phyloP scores from a whole-genome alignment of 35 echinoderm and acorn worm genomes.

The Holothuria glaberrima region DNA sequence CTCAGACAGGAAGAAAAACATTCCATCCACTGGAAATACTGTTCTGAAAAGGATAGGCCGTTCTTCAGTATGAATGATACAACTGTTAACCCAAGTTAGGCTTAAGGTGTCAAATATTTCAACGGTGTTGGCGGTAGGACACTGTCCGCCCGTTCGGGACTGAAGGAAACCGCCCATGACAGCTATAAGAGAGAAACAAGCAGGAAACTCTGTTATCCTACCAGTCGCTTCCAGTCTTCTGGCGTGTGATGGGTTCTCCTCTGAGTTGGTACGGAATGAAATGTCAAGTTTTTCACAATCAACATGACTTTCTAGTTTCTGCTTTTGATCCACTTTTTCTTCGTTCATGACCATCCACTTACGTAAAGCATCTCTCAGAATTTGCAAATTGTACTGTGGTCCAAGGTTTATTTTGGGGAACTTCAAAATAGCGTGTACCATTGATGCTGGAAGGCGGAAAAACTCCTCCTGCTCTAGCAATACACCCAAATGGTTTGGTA shows the following conservation, averaged over 20 bases:
- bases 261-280: not conserved
- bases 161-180: constrained; percentile 46
- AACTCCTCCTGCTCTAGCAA: constrained; percentile 24
- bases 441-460: constrained; percentile 26
- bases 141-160: constrained; percentile 24
- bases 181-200: constrained; percentile 33
- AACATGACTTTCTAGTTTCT: not conserved
- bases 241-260: not conserved
- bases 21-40: constrained; percentile 4
- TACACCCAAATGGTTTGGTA: constrained; percentile 19
- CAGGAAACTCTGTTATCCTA: not conserved
- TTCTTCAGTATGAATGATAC: not conserved
- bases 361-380: constrained; percentile 15
- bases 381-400: not conserved
- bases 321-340: not conserved
- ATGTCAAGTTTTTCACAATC: constrained; percentile 11
- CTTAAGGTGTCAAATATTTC: constrained; percentile 39
- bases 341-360: constrained; percentile 28
- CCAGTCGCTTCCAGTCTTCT: not conserved
- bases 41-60: constrained; percentile 32
- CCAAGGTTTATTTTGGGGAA: constrained; percentile 28
- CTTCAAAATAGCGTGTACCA: constrained; percentile 27
- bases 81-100: constrained; percentile 17
- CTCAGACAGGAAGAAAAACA: not conserved
- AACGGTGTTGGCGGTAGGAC: constrained; percentile 31